Percentiles rank a stretch among this genome's conserved stretches.
Conservation (phyloP, 2,797 vertebrate species). For the Cirrhinus molitorella region DNA sequence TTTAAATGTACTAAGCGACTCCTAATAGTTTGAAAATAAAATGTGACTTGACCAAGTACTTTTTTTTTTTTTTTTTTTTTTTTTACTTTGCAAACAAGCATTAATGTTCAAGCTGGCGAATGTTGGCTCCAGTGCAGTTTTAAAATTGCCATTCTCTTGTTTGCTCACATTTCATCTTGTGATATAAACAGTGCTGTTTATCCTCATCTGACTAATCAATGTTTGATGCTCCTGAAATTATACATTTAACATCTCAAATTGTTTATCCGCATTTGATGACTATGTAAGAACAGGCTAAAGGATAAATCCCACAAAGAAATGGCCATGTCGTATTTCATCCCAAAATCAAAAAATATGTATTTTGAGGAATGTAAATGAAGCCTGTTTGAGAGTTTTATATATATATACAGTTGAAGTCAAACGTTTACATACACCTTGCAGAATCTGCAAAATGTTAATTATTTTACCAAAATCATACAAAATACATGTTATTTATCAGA, state of each 20-base stretch:
- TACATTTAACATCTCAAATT: neutral
- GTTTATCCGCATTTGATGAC: neutral
- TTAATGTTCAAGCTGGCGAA: neutral
- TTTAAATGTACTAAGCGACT: slow-evolving; percentile 54
- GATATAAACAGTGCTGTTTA: neutral
- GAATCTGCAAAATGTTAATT: too few species aligned
- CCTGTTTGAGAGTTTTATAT: too few species aligned
- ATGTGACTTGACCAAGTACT: slow-evolving; percentile 60
- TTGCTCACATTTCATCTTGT: neutral
- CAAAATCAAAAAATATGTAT: neutral
- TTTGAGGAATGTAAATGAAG: too few species aligned
- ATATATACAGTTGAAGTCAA: too few species aligned
- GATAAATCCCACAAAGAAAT: neutral
- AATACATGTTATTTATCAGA: too few species aligned
- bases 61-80: slow-evolving; percentile 46
- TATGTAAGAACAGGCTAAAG: neutral
- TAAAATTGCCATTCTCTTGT: slow-evolving; percentile 11
- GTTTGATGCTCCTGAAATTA: neutral
- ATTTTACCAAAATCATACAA: too few species aligned
- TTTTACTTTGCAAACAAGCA: slow-evolving; percentile 5
- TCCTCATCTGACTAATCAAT: neutral
- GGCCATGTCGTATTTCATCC: neutral
- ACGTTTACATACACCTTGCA: too few species aligned
- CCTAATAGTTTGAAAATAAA: slow-evolving; percentile 56
- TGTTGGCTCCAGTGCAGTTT: slow-evolving; percentile 19